Evolutionary conservation across 1,140 invertebrate species (phyloP), one percentile per base, ranked within the genome.

Genomic region (Melitaea cinxia): DNA sequence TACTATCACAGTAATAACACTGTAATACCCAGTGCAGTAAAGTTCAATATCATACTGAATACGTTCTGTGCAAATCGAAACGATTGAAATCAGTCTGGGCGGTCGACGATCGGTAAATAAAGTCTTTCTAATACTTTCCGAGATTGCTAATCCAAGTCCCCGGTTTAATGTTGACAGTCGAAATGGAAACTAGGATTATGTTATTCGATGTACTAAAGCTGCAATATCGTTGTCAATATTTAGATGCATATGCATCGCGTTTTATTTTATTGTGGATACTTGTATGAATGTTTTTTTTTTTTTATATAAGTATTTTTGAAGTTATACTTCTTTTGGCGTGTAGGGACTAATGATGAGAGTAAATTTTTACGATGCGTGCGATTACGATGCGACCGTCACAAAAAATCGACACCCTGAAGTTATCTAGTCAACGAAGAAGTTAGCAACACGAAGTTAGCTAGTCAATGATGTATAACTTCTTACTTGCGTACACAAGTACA

Each of bases 71-170:
- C 71, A 80, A 83, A 81, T 85, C 73, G 77, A 78, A 82, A 64
- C 52, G 72, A 85, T 85, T 82, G 83, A 79, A 85, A 85, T 80
- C 79, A 82, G 79, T 55, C 72, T 47, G 60, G 70, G 68, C 69
- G 75, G 69, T 82, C 77, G 65, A 67, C 67, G 75, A 69, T 80
- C 75, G 69, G 83, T 82, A 85, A 85, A 85, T 82, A 85, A 74
- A 75, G 75, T 77, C 72, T 78, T 77, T 71, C 74, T 85, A 85
- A 83, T 85, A 85, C 82, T 83, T 83, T 83, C 77, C 45, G 72
- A 77, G 77, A 85, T 83, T 75, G 80, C 76, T 83, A 85, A 85
- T 85, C 79, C 75, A 15, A 49, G 28, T 62, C 42, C 58, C 59
- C 53, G 45, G 33, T 53, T 53, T 68, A 62, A 68, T 68, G 60